A percentile compares a stretch with the other conserved stretches of the same genome.
Conservation (phyloP, 2,113 vertebrate species). For the Oriolus oriolus region DNA sequence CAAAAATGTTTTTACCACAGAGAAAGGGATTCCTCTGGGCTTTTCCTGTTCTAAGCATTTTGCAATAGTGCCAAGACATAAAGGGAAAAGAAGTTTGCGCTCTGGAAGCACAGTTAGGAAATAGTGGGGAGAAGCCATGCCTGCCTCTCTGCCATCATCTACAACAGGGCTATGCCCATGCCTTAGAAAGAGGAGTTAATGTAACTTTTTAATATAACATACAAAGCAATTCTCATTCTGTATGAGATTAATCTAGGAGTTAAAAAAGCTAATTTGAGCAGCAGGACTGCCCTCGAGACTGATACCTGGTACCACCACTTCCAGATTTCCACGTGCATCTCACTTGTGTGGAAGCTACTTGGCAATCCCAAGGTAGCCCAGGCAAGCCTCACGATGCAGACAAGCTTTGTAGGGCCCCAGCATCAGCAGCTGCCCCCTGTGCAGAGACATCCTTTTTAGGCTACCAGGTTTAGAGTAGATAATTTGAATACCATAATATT, state of each 20-base stretch:
- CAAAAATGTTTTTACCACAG: neutral
- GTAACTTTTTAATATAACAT: neutral
- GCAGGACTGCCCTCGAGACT: fast-evolving
- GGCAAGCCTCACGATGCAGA: fast-evolving
- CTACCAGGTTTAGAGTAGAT: neutral
- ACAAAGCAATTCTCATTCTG: neutral
- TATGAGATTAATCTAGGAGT: fast-evolving
- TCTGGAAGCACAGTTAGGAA: neutral
- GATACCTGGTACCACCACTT: neutral
- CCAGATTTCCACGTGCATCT: fast-evolving
- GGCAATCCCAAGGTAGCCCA: neutral
- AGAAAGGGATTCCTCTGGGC: neutral
- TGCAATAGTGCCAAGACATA: neutral
- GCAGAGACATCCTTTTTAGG: neutral
- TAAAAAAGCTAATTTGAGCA: neutral
- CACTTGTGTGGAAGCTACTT: neutral
- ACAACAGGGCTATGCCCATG: fast-evolving
- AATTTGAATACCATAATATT: neutral
- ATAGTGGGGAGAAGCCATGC: neutral
- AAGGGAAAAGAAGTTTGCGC: neutral
- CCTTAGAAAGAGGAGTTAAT: neutral
- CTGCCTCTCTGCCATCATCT: neutral
- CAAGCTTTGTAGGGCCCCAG: neutral
- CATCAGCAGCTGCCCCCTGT: neutral
- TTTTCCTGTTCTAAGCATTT: neutral